These are phyloP conservation scores for Dione vanillae DNA, from an alignment of 2,888 invertebrate genomes.

Conservation along the genomic window DNA sequence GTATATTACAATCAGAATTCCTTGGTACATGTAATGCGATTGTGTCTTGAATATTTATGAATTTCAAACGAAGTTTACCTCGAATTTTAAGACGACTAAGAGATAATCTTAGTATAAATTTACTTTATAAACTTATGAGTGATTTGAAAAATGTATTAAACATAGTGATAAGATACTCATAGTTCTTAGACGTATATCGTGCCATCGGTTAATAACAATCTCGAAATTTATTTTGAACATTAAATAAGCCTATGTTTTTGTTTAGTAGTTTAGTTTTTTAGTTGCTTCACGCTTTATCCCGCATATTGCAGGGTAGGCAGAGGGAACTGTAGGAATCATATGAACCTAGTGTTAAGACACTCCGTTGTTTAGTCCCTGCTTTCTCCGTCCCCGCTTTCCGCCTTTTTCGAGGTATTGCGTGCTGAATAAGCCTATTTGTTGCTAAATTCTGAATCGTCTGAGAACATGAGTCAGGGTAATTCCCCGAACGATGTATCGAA, in stretches of 20 bases:
- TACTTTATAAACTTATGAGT: background rate
- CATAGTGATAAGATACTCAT: background rate
- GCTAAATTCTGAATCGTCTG: conserved; percentile 5
- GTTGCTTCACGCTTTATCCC: background rate
- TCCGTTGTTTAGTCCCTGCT: no score
- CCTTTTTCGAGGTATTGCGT: no score
- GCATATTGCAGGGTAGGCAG: no score
- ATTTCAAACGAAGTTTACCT: conserved; percentile 39
- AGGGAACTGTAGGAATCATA: no score
- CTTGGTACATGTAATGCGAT: conserved; percentile 51
- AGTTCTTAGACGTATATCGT: no score
- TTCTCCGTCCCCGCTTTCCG: no score
- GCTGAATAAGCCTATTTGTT: background rate
- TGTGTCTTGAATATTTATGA: conserved; percentile 53
- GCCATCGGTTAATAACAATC: no score
- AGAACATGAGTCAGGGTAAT: conserved; percentile 19
- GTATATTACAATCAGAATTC: conserved; percentile 48
- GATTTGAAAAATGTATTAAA: background rate
- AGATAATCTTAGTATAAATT: background rate
- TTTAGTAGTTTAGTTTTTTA: no score
- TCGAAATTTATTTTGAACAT: no score
- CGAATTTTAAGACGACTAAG: background rate
- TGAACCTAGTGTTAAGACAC: no score
- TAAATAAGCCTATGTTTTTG: background rate
- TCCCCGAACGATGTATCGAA: conserved; percentile 14